These are phyloP conservation scores for Calliphora vicina DNA, from an alignment of 1,140 invertebrate genomes.

Conservation along the genomic window DNA sequence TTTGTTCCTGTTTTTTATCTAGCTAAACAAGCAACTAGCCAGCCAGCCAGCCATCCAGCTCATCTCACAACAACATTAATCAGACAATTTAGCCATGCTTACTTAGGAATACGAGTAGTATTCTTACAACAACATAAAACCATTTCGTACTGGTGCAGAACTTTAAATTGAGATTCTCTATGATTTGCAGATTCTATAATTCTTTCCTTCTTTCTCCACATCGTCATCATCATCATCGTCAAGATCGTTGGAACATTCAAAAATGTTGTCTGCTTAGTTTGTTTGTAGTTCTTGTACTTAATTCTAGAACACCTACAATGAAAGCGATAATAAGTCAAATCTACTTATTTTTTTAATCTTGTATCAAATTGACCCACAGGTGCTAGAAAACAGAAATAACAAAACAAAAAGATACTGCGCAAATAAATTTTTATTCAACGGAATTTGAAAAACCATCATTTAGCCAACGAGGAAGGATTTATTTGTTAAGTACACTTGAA, in stretches of 20 bases:
- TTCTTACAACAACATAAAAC: background rate
- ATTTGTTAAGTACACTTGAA: background rate
- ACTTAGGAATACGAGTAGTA: background rate
- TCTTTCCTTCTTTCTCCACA: background rate
- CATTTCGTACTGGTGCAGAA: background rate
- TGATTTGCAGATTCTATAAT: too few relatives aligned
- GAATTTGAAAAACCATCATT: background rate
- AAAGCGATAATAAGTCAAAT: slow-evolving; percentile 30
- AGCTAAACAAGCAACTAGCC: background rate
- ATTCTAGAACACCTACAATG: slow-evolving; percentile 25
- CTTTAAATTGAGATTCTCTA: background rate
- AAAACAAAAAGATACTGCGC: background rate
- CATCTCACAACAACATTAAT: slow-evolving; percentile 26
- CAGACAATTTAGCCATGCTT: slow-evolving; percentile 18
- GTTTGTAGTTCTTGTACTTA: background rate
- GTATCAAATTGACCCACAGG: slow-evolving; percentile 21
- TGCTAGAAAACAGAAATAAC: background rate
- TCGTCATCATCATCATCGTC: background rate
- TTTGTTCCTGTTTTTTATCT: background rate
- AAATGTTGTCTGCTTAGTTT: background rate
- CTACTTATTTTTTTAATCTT: slow-evolving; percentile 17
- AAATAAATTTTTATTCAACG: background rate
- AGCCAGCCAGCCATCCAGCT: background rate
- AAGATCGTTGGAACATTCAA: background rate
- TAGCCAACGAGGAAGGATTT: background rate